phyloP scores from a whole-genome alignment of 2,113 vertebrate genomes.

The Pteronura brasiliensis region DNA sequence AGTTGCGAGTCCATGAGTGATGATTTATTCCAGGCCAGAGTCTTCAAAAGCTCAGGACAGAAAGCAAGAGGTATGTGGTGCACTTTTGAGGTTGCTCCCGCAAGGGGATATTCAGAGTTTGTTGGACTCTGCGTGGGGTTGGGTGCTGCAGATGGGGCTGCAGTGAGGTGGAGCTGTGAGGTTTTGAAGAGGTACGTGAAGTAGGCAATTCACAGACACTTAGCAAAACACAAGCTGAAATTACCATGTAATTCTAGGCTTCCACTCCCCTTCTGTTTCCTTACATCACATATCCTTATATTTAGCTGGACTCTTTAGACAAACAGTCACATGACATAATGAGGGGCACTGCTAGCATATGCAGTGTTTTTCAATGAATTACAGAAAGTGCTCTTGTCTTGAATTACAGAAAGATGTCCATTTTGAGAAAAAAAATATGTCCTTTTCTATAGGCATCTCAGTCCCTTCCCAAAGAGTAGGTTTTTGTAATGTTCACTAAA shows the following conservation, averaged over 20 bases:
- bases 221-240: neutral
- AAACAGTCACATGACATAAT: neutral
- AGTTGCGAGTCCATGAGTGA: neutral
- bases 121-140: neutral
- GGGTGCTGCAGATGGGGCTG: neutral
- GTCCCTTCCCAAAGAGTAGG: neutral
- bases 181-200: neutral
- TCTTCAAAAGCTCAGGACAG: neutral
- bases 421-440: neutral
- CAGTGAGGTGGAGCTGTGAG: neutral
- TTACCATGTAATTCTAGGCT: neutral
- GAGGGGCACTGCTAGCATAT: too few relatives aligned
- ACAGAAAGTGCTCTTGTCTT: neutral
- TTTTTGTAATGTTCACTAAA: neutral
- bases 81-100: neutral
- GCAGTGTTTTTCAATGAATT: neutral
- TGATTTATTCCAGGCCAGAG: neutral
- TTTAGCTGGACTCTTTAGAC: neutral
- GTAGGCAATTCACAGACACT: neutral
- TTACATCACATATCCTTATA: neutral
- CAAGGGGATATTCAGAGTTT: neutral
- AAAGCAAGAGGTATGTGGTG: neutral
- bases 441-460: neutral
- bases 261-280: neutral
- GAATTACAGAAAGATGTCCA: neutral